A percentile compares a stretch with the other conserved stretches of the same genome.
Conservation (phyloP, 1,140 invertebrate species). For the Nylanderia fulva region DNA sequence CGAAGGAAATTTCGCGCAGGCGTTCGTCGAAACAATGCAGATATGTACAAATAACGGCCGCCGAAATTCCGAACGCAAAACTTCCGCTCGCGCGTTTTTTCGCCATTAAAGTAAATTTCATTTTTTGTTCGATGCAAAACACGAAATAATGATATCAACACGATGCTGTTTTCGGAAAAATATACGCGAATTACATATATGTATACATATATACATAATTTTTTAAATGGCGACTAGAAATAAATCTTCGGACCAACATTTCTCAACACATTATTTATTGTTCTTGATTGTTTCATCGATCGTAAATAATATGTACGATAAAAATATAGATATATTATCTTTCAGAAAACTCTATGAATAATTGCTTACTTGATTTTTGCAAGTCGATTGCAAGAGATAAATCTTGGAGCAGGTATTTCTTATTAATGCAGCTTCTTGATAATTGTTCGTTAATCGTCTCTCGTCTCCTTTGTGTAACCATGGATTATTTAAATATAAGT, state of each 20-base stretch:
- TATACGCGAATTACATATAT: neutral
- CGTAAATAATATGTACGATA: neutral
- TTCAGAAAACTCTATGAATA: neutral
- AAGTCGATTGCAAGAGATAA: neutral
- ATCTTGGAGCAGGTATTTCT: neutral
- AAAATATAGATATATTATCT: neutral
- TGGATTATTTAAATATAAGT: neutral
- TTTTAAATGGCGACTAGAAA: neutral
- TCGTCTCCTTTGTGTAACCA: neutral
- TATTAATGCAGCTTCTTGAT: neutral
- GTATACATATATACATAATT: no score
- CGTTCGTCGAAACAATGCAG: slow-evolving; percentile 63
- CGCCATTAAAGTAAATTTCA: neutral
- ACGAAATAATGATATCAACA: neutral
- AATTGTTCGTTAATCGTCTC: neutral
- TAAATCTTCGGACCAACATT: neutral
- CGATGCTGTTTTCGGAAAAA: neutral
- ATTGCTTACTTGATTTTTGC: neutral
- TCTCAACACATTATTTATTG: no score
- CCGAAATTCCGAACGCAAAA: neutral
- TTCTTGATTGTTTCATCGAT: neutral
- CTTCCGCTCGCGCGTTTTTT: neutral
- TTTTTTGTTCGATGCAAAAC: neutral
- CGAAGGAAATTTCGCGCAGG: slow-evolving; percentile 73
- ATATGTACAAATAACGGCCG: neutral